A percentile compares a stretch with the other conserved stretches of the same genome.
Conservation (phyloP, 2,113 vertebrate genomes). For the Sula dactylatra region DNA sequence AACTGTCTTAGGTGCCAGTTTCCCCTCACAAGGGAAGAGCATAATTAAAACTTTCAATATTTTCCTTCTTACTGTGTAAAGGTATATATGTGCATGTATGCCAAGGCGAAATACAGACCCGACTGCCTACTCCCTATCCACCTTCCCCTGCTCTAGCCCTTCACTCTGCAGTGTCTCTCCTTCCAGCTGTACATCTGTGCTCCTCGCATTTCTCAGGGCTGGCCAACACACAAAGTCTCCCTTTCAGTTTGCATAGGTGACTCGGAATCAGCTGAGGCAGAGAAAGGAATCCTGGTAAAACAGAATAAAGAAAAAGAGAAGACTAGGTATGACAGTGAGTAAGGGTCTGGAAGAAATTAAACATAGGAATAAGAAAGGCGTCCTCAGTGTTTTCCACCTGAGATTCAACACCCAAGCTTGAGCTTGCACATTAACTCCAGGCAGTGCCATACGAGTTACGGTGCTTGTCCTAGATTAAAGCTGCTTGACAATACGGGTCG, state of each 20-base stretch:
- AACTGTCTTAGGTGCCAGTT: not conserved
- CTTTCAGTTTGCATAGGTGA: not conserved
- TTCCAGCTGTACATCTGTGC: not conserved
- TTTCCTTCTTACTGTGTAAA: not conserved
- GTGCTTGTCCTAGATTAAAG: not conserved
- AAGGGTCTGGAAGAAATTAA: not conserved
- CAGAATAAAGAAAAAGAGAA: not conserved
- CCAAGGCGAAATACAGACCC: not conserved
- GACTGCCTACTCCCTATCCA: not conserved
- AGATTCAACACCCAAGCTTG: not conserved
- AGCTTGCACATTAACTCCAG: not conserved
- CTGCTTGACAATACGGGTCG: not conserved
- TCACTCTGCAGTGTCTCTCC: not conserved
- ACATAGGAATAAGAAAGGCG: not conserved
- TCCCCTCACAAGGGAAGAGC: not conserved
- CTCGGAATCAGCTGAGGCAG: not conserved
- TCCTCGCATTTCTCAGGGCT: not conserved
- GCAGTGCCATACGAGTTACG: not conserved
- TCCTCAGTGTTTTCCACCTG: not conserved
- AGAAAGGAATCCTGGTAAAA: not conserved
- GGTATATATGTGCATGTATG: not conserved
- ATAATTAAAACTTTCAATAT: not conserved
- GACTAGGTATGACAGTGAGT: not conserved
- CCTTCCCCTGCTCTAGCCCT: not conserved
- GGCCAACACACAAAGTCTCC: not conserved